Conservation (phyloP, 1,140 invertebrate genomes). For the Mya arenaria region DNA sequence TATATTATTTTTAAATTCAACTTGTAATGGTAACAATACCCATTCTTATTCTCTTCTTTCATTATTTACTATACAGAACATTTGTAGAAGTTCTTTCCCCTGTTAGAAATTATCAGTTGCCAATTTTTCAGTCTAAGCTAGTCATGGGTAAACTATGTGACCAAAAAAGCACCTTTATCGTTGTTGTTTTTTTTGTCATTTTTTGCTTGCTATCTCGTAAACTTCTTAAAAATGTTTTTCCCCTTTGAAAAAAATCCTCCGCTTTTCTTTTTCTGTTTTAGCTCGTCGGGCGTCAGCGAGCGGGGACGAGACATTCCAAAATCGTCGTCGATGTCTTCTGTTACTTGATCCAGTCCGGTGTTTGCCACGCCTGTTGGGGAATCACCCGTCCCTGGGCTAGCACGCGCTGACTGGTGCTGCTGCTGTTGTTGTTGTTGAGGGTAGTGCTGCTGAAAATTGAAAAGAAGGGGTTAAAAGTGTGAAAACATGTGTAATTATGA, state of each 20-base stretch:
- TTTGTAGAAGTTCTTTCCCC: too few relatives aligned
- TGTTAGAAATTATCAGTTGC: too few relatives aligned
- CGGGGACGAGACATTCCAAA: slow-evolving; percentile 48
- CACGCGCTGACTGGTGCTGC: slow-evolving; percentile 56
- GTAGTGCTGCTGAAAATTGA: slow-evolving; percentile 15
- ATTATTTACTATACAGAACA: too few relatives aligned
- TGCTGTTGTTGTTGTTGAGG: slow-evolving; percentile 36
- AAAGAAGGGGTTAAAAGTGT: too few relatives aligned
- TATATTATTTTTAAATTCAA: too few relatives aligned
- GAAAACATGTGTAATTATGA: too few relatives aligned
- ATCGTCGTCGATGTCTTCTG: neutral
- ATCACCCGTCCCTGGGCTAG: slow-evolving; percentile 38
- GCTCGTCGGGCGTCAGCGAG: slow-evolving; percentile 65
- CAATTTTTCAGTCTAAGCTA: too few relatives aligned
- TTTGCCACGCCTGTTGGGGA: slow-evolving; percentile 46
- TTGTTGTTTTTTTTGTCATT: too few relatives aligned
- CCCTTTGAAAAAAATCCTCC: slow-evolving; percentile 74
- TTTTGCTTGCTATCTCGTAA: slow-evolving; percentile 70
- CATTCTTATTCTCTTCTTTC: too few relatives aligned
- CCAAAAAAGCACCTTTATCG: too few relatives aligned
- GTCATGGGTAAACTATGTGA: too few relatives aligned
- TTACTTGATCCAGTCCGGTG: slow-evolving; percentile 44
- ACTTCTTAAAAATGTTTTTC: slow-evolving; percentile 78
- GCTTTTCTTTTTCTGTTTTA: slow-evolving; percentile 73
- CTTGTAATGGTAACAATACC: too few relatives aligned